phyloP scores from a whole-genome alignment of 2,797 vertebrate genomes.

The Bradypus variegatus region DNA sequence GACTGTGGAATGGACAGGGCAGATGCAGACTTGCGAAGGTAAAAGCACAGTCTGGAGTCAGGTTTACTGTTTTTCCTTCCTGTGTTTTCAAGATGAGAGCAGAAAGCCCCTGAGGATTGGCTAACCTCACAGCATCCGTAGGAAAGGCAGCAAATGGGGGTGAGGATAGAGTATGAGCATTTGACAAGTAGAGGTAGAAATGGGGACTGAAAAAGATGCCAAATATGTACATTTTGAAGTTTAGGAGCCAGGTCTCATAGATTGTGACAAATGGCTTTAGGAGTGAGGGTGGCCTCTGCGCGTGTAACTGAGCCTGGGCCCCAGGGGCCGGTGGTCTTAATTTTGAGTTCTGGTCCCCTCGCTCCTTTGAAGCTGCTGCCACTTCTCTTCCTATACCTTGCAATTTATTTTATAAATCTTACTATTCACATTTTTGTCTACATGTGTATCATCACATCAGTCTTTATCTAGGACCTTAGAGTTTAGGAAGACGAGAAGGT shows the following conservation, averaged over 20 bases:
- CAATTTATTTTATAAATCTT: no score
- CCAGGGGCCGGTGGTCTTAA: no score
- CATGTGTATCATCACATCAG: no score
- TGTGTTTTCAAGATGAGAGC: neutral
- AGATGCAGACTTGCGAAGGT: no score
- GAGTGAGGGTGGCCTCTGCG: neutral
- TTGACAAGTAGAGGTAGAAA: neutral
- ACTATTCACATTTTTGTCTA: no score
- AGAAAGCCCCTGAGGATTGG: neutral
- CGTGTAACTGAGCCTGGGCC: no score
- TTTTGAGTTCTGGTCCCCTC: no score
- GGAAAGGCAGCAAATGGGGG: neutral
- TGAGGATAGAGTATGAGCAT: neutral
- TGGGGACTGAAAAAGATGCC: neutral
- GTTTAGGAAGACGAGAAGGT: no score
- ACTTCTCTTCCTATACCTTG: no score
- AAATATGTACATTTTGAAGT: neutral
- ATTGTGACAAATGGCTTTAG: neutral
- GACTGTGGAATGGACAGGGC: no score
- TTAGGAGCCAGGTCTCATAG: neutral
- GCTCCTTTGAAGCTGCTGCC: no score
- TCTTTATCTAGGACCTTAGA: no score
- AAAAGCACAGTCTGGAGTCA: neutral
- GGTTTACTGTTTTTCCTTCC: neutral
- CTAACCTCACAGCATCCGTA: neutral